These are phyloP conservation scores for Hippoglossus stenolepis DNA, from an alignment of 2,113 vertebrate species.

Conservation along the genomic window DNA sequence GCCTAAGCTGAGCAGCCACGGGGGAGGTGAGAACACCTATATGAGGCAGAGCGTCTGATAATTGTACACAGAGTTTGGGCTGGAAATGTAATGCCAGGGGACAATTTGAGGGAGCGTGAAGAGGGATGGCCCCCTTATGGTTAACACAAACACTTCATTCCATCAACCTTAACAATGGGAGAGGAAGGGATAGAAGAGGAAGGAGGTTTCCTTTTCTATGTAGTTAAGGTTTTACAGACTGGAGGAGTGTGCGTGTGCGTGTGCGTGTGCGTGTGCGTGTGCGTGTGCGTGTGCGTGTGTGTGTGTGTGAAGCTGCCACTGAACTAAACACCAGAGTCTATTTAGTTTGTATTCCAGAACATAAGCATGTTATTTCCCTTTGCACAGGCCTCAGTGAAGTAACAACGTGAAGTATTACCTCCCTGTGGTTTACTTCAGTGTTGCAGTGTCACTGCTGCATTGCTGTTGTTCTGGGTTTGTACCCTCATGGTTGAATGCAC, in stretches of 20 bases:
- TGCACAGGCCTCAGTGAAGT: neutral
- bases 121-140: conserved; percentile 2
- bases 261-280: neutral
- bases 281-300: neutral
- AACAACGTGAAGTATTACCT: neutral
- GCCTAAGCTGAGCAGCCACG: neutral
- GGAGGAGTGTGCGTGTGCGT: neutral
- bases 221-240: neutral
- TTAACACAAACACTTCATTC: conserved; percentile 41
- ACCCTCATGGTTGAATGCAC: too few relatives aligned
- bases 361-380: conserved; percentile 1
- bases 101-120: conserved; percentile 10
- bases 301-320: neutral
- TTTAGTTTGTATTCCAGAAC: neutral
- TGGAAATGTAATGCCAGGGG: conserved; percentile 3
- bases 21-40: conserved; percentile 1
- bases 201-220: conserved; percentile 32
- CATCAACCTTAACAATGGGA: conserved; percentile 22
- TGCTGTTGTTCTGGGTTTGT: neutral
- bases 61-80: conserved; percentile 9
- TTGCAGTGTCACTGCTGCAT: neutral
- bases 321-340: neutral
- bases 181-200: conserved; percentile 11
- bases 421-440: neutral
- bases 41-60: neutral